Percentiles rank a stretch among this genome's conserved stretches.
These are phyloP conservation scores for Zosterops hypoxanthus DNA, from an alignment of 2,113 vertebrate genomes.

Conservation along the genomic window DNA sequence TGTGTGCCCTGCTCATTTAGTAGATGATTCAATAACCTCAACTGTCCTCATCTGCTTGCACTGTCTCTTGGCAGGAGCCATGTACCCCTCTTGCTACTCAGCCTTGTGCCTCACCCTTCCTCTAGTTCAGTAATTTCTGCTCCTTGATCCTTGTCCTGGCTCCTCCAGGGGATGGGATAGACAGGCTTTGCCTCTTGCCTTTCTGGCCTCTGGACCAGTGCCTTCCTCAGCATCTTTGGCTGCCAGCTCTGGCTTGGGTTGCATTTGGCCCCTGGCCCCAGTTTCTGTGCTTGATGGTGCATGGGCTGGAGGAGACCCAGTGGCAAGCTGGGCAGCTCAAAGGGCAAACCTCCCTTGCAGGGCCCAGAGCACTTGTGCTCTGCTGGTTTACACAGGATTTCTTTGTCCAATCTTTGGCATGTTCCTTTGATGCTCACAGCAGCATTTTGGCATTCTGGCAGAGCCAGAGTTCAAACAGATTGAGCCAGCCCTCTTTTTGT, in stretches of 20 bases:
- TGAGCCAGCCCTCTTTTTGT: not conserved
- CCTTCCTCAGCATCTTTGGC: not conserved
- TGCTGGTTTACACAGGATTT: not conserved
- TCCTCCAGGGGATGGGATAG: not conserved
- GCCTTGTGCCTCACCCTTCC: not conserved
- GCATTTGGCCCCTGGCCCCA: accelerated
- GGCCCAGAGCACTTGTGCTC: not conserved
- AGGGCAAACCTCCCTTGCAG: not conserved
- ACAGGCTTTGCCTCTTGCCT: not conserved
- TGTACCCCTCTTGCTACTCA: not conserved
- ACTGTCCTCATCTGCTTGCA: not conserved
- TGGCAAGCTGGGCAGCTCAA: not conserved
- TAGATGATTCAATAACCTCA: accelerated
- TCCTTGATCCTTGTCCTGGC: not conserved
- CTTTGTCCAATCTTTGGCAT: not conserved
- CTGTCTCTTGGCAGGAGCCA: not conserved
- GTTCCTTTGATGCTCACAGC: not conserved
- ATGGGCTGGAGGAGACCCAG: not conserved
- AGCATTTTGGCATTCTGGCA: not conserved
- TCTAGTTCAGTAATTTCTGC: not conserved
- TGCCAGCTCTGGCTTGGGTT: not conserved
- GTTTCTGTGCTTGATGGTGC: not conserved
- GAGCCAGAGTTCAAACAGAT: not conserved
- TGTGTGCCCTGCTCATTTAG: not conserved
- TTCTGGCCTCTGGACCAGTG: not conserved